Conservation (phyloP, 2,797 vertebrate species). For the Melanotaenia nigrans region DNA sequence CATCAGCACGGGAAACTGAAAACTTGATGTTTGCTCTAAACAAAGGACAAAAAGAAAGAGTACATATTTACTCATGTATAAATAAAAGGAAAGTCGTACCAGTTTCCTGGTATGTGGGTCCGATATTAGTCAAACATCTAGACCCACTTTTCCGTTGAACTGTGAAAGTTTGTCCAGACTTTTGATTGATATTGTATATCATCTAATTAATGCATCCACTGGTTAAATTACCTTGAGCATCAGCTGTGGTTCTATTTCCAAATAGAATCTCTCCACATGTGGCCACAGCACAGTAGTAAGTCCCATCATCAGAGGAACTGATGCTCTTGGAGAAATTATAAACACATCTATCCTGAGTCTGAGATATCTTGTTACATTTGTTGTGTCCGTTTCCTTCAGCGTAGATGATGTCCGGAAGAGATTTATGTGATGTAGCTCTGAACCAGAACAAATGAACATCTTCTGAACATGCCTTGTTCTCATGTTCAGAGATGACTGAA, state of each 20-base stretch:
- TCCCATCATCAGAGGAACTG: too few relatives aligned
- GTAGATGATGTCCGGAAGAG: constrained; percentile 34
- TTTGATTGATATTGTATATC: too few relatives aligned
- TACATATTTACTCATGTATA: not conserved
- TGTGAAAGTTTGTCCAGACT: too few relatives aligned
- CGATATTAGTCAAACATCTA: too few relatives aligned
- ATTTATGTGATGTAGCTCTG: constrained; percentile 1
- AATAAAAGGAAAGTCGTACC: too few relatives aligned
- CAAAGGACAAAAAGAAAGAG: not conserved
- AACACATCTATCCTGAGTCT: constrained; percentile 29
- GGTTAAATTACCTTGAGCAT: too few relatives aligned
- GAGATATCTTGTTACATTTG: constrained; percentile 15
- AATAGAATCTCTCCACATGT: too few relatives aligned
- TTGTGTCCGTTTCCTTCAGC: not conserved
- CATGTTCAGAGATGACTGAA: constrained; percentile 31
- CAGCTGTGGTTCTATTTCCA: too few relatives aligned
- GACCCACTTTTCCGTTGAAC: too few relatives aligned
- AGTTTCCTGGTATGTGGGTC: too few relatives aligned
- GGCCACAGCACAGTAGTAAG: too few relatives aligned
- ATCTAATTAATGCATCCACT: too few relatives aligned
- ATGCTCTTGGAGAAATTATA: constrained; percentile 5
- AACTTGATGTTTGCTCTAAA: not conserved
- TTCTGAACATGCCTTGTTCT: not conserved
- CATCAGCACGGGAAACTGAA: not conserved
- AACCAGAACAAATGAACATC: constrained; percentile 31